Evolutionary conservation across 2,888 invertebrate genomes (phyloP), one percentile per base, ranked within the genome.

Genomic region (Oithona nana): DNA sequence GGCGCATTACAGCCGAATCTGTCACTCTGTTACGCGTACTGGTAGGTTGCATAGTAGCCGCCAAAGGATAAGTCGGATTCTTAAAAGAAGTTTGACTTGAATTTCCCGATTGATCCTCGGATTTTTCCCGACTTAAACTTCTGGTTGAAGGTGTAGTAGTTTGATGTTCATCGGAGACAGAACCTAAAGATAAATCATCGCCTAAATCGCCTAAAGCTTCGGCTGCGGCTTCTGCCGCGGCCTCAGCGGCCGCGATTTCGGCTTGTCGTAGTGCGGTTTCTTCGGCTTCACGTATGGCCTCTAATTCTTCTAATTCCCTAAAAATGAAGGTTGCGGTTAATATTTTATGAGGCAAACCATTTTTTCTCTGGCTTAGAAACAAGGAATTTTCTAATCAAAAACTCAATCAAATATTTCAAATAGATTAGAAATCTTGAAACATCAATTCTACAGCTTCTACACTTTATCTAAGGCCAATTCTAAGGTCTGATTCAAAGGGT

Each of bases 201-300:
- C 16, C 39, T 6, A 39, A 39, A 6, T 11, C 8, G 39, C 16
- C 16, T 6, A 39, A 16, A 16, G 8, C 39, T 11, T 11, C 16
- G 39, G 39, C 39, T n/a, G n/a, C n/a, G n/a, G n/a, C n/a, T n/a
- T n/a, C 90, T 80, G 69, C 89, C 81, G 83, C 64, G 30, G 63
- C 63, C 31, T 54, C 57, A 22, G 51, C 48, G 16, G 59, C 59
- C 22, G 59, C 64, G 50, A 89, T 89, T 76, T 89, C 89, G 73
- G 92, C 90, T 75, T 93, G 93, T 56, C 89, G 92, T 66, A 87
- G 87, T 0, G 72, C 73, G 26, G 71, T 71, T 64, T 69, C 69
- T 75, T 90, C 90, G 11, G 57, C 60, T 22, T 66, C 58, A 26
- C 49, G 58, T 24, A 62, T 54, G 13, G 62, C 61, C 48, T 62